phyloP scores from a whole-genome alignment of 2,797 vertebrate species.

The Paratrypauchen microcephalus region DNA sequence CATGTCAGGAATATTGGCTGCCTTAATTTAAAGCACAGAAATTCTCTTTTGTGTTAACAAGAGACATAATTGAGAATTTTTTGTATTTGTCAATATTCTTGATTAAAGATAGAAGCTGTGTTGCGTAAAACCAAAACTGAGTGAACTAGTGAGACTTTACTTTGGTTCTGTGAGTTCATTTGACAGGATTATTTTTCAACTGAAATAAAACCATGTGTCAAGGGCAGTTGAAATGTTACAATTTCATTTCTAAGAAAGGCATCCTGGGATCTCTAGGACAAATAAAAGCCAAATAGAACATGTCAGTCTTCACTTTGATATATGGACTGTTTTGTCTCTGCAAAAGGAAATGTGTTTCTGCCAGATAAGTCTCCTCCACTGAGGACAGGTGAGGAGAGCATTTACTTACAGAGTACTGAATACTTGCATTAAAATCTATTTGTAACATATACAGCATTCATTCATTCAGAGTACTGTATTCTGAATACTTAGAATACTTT shows the following conservation, averaged over 20 bases:
- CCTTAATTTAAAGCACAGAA: background rate
- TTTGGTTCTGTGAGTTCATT: background rate
- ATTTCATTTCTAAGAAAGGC: slow-evolving; percentile 3
- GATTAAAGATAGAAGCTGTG: background rate
- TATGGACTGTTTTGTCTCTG: background rate
- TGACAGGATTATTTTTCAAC: background rate
- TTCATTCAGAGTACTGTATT: no score
- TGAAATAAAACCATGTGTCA: slow-evolving; percentile 2
- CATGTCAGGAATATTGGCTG: background rate
- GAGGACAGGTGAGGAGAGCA: no score
- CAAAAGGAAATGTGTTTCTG: background rate
- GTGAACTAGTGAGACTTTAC: background rate
- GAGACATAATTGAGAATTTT: background rate
- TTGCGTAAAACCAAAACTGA: background rate
- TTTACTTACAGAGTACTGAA: no score
- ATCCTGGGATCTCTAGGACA: background rate
- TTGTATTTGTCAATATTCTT: background rate
- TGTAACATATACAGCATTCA: no score
- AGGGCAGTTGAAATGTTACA: background rate
- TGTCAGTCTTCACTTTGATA: slow-evolving; percentile 8
- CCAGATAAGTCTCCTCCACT: background rate
- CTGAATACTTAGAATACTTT: no score
- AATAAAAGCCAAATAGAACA: slow-evolving; percentile 7
- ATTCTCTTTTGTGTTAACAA: background rate
- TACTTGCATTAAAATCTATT: no score